Conservation (phyloP, 2,797 vertebrate species). For the Percopsis omiscomaycus region DNA sequence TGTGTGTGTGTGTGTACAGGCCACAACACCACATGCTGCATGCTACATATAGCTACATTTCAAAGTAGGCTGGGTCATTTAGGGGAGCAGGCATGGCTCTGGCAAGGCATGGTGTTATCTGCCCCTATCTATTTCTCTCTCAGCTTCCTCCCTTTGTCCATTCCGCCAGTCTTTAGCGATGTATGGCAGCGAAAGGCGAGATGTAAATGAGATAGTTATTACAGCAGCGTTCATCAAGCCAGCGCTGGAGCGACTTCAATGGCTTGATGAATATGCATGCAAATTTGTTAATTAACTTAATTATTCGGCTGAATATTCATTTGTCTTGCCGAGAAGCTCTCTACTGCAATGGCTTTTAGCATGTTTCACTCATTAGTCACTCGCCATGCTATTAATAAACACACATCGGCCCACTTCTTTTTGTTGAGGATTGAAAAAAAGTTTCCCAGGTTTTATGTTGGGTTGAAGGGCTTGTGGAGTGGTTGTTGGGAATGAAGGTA, state of each 20-base stretch:
- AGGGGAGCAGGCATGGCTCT: background rate
- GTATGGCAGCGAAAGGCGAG: constrained; percentile 90
- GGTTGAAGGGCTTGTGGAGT: too few relatives aligned
- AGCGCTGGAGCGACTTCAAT: constrained; percentile 93
- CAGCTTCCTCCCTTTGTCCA: constrained; percentile 30
- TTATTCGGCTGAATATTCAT: constrained; percentile 97
- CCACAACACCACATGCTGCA: background rate
- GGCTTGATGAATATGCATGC: constrained; percentile 96
- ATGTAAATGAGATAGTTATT: constrained; percentile 98
- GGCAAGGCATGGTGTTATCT: background rate
- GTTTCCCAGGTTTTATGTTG: too few relatives aligned
- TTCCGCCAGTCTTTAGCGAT: constrained; percentile 61
- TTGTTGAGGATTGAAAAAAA: constrained; percentile 4
- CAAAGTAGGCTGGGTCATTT: background rate
- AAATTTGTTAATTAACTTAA: constrained; percentile 99
- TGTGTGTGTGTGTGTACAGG: too few relatives aligned
- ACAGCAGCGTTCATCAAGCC: constrained; percentile 93
- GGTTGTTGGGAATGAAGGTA: too few relatives aligned
- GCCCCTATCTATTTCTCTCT: background rate
- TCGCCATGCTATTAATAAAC: constrained; percentile 87
- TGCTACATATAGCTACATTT: background rate
- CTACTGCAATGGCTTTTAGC: constrained; percentile 91
- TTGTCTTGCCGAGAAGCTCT: constrained; percentile 92
- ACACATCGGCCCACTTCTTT: constrained; percentile 84
- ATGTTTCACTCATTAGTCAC: constrained; percentile 91